Percentiles rank a stretch among this genome's conserved stretches.
Conservation (phyloP, 2,113 vertebrate species). For the Archocentrus centrarchus region DNA sequence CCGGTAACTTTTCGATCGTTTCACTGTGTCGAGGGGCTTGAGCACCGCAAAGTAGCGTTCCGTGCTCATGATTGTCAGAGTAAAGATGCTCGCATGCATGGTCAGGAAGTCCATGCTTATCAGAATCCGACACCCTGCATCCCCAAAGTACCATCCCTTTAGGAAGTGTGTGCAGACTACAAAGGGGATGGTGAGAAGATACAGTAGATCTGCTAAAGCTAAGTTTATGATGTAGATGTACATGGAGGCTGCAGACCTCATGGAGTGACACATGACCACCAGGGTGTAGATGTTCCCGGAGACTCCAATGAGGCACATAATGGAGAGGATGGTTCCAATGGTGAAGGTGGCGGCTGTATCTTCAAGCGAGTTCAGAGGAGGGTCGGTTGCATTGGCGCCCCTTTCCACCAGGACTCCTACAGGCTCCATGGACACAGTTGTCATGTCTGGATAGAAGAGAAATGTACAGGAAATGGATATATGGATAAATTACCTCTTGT, state of each 20-base stretch:
- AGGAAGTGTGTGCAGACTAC: conserved; percentile 92
- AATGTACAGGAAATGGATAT: not conserved
- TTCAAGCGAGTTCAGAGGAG: conserved; percentile 60
- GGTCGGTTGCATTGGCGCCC: conserved; percentile 68
- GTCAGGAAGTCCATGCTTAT: conserved; percentile 94
- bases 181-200: conserved; percentile 91
- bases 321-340: conserved; percentile 87
- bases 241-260: conserved; percentile 90
- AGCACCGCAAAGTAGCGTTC: conserved; percentile 92
- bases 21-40: conserved; percentile 90
- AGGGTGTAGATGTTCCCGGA: conserved; percentile 91
- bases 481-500: not conserved
- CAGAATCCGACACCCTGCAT: conserved; percentile 86
- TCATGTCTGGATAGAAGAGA: conserved; percentile 65
- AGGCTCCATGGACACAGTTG: conserved; percentile 77
- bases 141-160: conserved; percentile 91
- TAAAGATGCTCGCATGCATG: conserved; percentile 95
- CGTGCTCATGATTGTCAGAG: conserved; percentile 91
- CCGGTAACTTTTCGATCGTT: conserved; percentile 90
- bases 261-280: conserved; percentile 91
- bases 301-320: conserved; percentile 90
- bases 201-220: conserved; percentile 89
- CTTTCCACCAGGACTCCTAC: conserved; percentile 71
- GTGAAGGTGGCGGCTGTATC: conserved; percentile 86
- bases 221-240: conserved; percentile 94